Evolutionary conservation across 2,797 vertebrate genomes (phyloP).

Genomic region (Hippopotamyrus pictus): DNA sequence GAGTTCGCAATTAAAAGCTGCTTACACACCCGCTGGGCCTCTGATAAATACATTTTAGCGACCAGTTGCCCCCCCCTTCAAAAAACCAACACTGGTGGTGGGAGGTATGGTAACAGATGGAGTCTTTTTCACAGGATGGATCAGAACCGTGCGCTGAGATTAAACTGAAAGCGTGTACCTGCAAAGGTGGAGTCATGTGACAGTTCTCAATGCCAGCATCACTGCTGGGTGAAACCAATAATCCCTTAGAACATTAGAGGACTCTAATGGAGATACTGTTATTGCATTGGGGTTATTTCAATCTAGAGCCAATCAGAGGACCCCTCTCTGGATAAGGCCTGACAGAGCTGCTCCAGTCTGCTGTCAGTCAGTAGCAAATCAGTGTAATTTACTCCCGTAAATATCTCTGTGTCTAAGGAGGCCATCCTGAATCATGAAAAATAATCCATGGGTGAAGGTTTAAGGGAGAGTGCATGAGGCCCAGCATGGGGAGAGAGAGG

Average conservation of each 20-base stretch:
- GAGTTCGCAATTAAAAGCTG: constrained; percentile 1
- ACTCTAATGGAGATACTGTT: neutral
- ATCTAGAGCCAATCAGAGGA: neutral
- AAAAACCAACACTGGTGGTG: neutral
- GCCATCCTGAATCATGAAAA: neutral
- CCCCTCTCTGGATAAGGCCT: neutral
- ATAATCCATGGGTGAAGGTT: neutral
- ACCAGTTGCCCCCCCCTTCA: neutral
- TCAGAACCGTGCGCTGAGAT: neutral
- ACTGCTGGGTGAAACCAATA: neutral
- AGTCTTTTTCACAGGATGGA: neutral
- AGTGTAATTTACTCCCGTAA: neutral
- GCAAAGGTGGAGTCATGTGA: neutral
- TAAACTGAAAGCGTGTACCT: neutral
- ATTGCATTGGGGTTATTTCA: neutral
- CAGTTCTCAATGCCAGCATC: neutral
- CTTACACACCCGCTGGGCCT: neutral
- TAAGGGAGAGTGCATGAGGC: neutral
- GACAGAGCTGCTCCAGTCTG: neutral
- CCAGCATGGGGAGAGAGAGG: neutral
- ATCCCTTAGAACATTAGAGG: neutral
- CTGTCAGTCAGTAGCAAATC: neutral
- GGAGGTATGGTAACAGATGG: constrained; percentile 1
- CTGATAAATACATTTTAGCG: neutral
- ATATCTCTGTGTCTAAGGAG: neutral